Evolutionary conservation across 2,888 invertebrate genomes (phyloP).

Genomic region (Acleris literana): DNA sequence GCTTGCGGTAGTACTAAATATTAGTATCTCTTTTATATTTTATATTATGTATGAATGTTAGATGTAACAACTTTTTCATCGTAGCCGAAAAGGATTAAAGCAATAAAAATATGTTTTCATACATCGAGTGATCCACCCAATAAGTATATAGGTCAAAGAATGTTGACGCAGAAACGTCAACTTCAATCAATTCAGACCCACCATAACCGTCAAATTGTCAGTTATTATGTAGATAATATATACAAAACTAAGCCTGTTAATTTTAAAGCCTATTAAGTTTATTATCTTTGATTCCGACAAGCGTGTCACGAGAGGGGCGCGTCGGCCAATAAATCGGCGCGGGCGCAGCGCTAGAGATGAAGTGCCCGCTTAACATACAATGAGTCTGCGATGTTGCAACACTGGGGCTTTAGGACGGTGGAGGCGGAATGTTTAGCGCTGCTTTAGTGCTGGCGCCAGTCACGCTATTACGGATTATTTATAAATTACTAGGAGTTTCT

Average conservation of each 20-base stretch:
- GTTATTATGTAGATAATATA: background rate
- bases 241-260: slow-evolving; percentile 24
- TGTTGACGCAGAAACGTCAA: too few species aligned
- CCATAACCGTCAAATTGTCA: background rate
- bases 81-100: too few species aligned
- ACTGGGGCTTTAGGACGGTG: slow-evolving; percentile 60
- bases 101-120: too few species aligned
- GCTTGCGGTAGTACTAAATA: too few species aligned
- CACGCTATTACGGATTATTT: slow-evolving; percentile 35
- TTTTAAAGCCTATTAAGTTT: slow-evolving; percentile 34
- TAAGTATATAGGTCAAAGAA: too few species aligned
- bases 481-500: background rate
- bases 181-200: too few species aligned
- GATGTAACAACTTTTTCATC: too few species aligned
- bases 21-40: too few species aligned
- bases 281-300: slow-evolving; percentile 38
- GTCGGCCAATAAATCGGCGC: slow-evolving; percentile 77
- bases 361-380: slow-evolving; percentile 83
- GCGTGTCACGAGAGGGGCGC: slow-evolving; percentile 72
- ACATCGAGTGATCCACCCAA: too few species aligned
- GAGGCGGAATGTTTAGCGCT: slow-evolving; percentile 40
- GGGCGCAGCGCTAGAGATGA: slow-evolving; percentile 74
- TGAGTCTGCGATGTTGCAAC: slow-evolving; percentile 73
- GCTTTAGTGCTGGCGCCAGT: slow-evolving; percentile 52
- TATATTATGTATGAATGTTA: too few species aligned